Evolutionary conservation across 30 jellyfish, hydroid and myxozoan species (phyloP), one percentile per base, ranked within the genome.

Genomic region (Morbakka virulenta): DNA sequence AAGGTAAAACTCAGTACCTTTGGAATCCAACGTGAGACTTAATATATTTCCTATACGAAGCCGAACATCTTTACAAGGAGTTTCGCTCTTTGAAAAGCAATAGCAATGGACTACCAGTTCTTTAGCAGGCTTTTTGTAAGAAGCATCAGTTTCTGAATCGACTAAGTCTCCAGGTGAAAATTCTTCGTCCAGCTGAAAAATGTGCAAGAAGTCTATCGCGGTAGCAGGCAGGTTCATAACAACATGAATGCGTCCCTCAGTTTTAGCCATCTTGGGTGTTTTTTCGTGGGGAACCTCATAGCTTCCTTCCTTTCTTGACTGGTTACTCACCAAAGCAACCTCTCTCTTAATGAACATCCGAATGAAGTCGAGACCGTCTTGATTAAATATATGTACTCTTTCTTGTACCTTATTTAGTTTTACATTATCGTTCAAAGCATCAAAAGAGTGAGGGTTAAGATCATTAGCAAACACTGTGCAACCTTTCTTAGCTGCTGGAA

Each of bases 161-260:
- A 4, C 12, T 25, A 57, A 11, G 6, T 11, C 12, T 57, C 25
- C 21, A 4, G 27, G 35, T 4, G 27, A 20, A n/a, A n/a, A n/a
- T n/a, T n/a, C n/a, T n/a, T n/a, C n/a, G n/a, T n/a, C n/a, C 21
- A 13, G 21, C 3, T 9, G 14, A 72, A 93, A 86, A 13, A 81
- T 95, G 86, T 82, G 89, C 31, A 93, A 62, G 72, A 93, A 93
- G 28, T 81, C 94, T 13, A 83, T 68, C 0, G 97, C 97, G 13
- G 82, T 74, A 1, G 97, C 99, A 24, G 99, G 99, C 53, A 93
- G 80, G 50, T 93, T 93, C 99, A 93, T 93, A 1, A 93, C 61
- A n/a, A 93, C 83, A 50, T 91, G 98, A 21, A 29, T 24, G n/a
- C n/a, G n/a, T n/a, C n/a, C n/a, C n/a, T n/a, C n/a, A 12, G 41